phyloP scores from a whole-genome alignment of 2,888 invertebrate species.

The Drosophila formosana region DNA sequence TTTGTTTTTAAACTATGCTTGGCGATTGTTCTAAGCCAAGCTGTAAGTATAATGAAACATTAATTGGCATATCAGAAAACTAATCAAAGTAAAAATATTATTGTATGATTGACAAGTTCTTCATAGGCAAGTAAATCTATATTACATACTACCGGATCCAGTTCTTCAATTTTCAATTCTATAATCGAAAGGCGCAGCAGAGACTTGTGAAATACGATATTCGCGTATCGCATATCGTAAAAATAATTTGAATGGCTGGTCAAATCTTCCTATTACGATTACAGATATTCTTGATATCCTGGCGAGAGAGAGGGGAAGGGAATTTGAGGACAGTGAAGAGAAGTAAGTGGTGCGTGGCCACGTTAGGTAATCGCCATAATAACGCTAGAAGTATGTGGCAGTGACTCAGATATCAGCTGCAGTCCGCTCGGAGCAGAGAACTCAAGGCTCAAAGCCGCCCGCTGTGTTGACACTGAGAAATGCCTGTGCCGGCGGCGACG shows the following conservation, averaged over 20 bases:
- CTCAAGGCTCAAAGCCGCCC: conserved; percentile 71
- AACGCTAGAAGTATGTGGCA: conserved; percentile 50
- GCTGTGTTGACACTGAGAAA: conserved; percentile 78
- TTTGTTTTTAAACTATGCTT: no score
- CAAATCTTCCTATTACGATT: not conserved
- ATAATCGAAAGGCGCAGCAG: not conserved
- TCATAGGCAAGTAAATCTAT: no score
- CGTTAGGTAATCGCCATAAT: conserved; percentile 70
- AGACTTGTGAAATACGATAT: conserved; percentile 6
- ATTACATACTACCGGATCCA: no score
- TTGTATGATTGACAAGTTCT: no score
- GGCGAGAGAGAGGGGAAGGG: not conserved
- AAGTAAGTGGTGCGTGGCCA: conserved; percentile 17
- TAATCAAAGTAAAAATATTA: no score
- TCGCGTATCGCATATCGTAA: conserved; percentile 5
- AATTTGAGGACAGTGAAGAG: not conserved
- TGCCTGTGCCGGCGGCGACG: conserved; percentile 39
- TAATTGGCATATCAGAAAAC: no score
- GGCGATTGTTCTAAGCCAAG: not conserved
- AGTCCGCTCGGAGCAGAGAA: conserved; percentile 27
- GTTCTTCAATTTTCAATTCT: no score
- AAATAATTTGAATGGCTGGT: not conserved
- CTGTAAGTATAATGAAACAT: no score
- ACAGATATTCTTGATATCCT: not conserved
- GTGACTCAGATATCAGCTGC: conserved; percentile 60